Evolutionary conservation across 2,797 vertebrate species (phyloP).

Genomic region (Moxostoma hubbsi): DNA sequence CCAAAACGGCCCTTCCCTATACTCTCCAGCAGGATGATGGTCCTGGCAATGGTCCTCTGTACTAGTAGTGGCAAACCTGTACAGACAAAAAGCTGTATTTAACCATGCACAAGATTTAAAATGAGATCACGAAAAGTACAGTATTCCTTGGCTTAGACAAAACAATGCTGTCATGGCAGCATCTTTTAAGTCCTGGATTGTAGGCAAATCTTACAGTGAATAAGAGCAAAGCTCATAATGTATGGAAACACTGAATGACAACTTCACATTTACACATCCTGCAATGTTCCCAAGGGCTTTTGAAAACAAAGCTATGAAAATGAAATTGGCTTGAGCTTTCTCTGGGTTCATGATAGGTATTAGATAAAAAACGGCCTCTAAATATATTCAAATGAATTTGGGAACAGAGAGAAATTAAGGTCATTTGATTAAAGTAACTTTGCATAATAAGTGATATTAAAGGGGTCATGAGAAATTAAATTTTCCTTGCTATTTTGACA

Average conservation of each 20-base stretch:
- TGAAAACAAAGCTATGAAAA: constrained; percentile 9
- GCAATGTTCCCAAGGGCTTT: not conserved
- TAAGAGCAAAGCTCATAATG: not conserved
- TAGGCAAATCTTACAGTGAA: not conserved
- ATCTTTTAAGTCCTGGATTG: not conserved
- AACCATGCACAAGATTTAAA: not conserved
- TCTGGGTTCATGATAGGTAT: not conserved
- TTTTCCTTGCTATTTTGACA: no score
- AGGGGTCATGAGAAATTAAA: not conserved
- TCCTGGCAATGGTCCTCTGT: constrained; percentile 88
- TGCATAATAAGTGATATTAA: not conserved
- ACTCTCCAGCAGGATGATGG: constrained; percentile 88
- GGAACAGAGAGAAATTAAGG: not conserved
- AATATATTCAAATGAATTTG: not conserved
- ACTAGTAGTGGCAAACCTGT: constrained; percentile 85
- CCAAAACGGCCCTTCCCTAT: constrained; percentile 89
- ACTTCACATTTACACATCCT: not conserved
- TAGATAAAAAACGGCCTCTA: not conserved
- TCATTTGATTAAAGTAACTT: not conserved
- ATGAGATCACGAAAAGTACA: not conserved
- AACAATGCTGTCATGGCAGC: not conserved
- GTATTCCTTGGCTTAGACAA: not conserved
- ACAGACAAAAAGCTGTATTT: constrained; percentile 14
- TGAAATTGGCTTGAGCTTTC: not conserved
- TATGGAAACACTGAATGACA: constrained; percentile 1